Base-by-base conservation (phyloP, 2,113 vertebrate species). In the Chloroceryle aenea region DNA sequence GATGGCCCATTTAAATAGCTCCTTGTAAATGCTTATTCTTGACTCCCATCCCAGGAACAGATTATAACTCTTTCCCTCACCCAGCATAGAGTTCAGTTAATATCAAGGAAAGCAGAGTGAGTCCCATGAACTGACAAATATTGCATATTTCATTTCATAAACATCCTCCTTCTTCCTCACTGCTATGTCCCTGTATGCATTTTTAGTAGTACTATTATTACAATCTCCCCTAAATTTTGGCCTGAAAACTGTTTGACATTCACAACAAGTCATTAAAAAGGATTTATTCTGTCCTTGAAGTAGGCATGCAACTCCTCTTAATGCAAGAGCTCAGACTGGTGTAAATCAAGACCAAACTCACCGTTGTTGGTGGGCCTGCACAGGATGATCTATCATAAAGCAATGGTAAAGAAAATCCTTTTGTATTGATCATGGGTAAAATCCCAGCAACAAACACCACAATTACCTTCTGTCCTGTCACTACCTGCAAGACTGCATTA, bases 271-370 rank as follows among this genome's bases (percentile, higher is more conserved):
- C n/a, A 81, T 90, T 95, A 75, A 86, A 95, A 90, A 74, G 40
- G 68, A 95, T 89, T 95, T 94, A 93, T 86, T 95, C 64, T 1
- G 5, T 80, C 88, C 90, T 84, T 92, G 83, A 93, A 88, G 61
- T 18, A 88, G 71, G 34, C 43, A 55, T 56, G 47, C 64, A 91
- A 78, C 29, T 92, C 69, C 55, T 74, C 26, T 56, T 81, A 79
- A 77, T 74, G 59, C 50, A 50, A 91, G 48, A 85, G 50, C 50
- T 87, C 87, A 63, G 29, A 47, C 14, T 67, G n/a, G 36, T 94
- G 38, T 86, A 96, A 96, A 96, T 96, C 90, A 92, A 74, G 61
- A 72, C n/a, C 56, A 64, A 85, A 82, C 71, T 86, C 75, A 86
- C 42, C 71, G 43, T 80, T 47, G 72, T 45, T 7, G 2, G n/a